Conservation (phyloP, 2,113 vertebrate genomes). For the Campylomormyrus numenius region DNA sequence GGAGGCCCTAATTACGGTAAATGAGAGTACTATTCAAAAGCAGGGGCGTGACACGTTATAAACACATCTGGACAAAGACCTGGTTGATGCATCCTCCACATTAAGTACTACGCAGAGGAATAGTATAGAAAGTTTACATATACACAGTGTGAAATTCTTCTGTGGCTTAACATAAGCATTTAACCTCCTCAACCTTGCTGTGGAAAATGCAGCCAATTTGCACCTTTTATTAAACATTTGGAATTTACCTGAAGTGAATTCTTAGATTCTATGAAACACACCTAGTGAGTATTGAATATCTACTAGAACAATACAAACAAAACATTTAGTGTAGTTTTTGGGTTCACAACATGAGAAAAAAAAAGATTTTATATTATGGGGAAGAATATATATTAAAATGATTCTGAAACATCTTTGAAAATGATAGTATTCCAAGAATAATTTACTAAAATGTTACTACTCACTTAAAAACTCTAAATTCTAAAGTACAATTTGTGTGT, state of each 20-base stretch:
- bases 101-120: neutral
- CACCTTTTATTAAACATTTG: neutral
- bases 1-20: neutral
- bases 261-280: neutral
- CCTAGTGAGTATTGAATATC: neutral
- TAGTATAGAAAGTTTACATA: neutral
- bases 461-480: neutral
- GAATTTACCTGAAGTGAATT: neutral
- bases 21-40: neutral
- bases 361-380: neutral
- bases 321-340: neutral
- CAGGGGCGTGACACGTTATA: neutral
- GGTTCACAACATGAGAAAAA: neutral
- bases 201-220: neutral
- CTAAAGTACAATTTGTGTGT: neutral
- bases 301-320: neutral
- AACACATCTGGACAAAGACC: neutral
- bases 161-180: slow-evolving; percentile 12
- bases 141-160: neutral
- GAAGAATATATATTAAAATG: neutral
- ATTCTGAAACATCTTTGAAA: neutral
- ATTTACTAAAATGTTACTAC: neutral
- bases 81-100: neutral
- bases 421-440: neutral
- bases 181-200: neutral